Evolutionary conservation across 1,140 invertebrate genomes (phyloP).

Genomic region (Magallana angulata): DNA sequence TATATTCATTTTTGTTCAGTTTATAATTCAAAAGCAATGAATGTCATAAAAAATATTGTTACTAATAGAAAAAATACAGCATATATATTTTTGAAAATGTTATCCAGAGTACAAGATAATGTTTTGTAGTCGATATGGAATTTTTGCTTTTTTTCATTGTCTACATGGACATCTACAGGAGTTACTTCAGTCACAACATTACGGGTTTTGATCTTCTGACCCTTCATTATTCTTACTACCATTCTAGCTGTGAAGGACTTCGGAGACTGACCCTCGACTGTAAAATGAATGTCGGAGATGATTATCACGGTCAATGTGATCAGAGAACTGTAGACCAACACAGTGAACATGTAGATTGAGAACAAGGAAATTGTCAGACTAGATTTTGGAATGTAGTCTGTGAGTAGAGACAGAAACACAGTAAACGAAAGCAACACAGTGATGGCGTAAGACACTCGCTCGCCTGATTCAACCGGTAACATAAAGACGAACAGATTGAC

Average conservation of each 20-base stretch:
- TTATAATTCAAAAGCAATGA: not conserved
- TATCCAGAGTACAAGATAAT: not conserved
- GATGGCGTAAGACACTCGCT: constrained; percentile 20
- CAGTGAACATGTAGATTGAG: not conserved
- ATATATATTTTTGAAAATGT: not conserved
- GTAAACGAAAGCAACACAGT: constrained; percentile 39
- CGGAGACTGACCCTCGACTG: not conserved
- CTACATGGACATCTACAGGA: too few relatives aligned
- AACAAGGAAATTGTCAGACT: constrained; percentile 18
- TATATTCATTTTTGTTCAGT: not conserved
- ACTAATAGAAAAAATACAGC: not conserved
- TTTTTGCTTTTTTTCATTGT: too few relatives aligned
- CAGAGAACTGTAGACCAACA: not conserved
- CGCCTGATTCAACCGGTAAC: constrained; percentile 36
- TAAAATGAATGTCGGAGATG: not conserved
- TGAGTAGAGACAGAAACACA: constrained; percentile 19
- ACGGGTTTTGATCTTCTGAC: too few relatives aligned
- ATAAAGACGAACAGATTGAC: constrained; percentile 33
- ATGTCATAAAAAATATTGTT: not conserved
- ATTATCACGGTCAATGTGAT: constrained; percentile 3
- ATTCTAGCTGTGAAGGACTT: not conserved
- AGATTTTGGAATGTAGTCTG: not conserved
- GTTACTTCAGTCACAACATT: too few relatives aligned
- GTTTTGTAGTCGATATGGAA: not conserved
- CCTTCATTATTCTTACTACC: not conserved